These are phyloP conservation scores for Tetragnatha montana DNA, from an alignment of 2,888 invertebrate species.

Conservation along the genomic window DNA sequence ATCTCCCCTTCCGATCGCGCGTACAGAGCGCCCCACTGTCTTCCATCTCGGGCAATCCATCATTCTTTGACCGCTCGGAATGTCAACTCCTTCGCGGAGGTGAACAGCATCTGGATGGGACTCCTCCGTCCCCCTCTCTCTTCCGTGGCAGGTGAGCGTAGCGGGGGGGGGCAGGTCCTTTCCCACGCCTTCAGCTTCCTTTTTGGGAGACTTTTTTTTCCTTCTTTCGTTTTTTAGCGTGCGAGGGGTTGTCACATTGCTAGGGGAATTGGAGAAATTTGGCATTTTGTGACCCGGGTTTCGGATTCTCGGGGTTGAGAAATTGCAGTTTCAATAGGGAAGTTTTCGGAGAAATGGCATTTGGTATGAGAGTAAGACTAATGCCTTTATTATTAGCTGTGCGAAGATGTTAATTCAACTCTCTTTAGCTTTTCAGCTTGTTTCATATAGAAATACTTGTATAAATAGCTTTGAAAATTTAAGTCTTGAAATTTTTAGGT, in stretches of 20 bases:
- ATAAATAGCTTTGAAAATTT: too few species aligned
- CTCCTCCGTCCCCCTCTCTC: constrained; percentile 9
- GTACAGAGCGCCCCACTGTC: constrained; percentile 13
- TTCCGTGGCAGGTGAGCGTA: constrained; percentile 70
- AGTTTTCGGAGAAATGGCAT: too few species aligned
- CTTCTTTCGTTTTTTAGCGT: background rate
- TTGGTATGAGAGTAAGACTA: too few species aligned
- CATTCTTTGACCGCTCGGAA: constrained; percentile 63
- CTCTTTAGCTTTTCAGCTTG: too few species aligned
- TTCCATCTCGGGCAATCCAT: constrained; percentile 46
- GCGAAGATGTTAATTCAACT: too few species aligned
- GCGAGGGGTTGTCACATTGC: constrained; percentile 11
- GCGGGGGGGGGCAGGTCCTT: constrained; percentile 53
- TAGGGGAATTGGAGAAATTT: background rate
- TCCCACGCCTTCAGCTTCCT: constrained; percentile 69
- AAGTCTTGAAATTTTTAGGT: too few species aligned
- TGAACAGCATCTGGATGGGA: constrained; percentile 48
- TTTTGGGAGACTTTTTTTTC: constrained; percentile 47
- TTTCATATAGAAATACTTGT: too few species aligned
- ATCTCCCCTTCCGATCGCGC: background rate
- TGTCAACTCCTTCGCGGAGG: constrained; percentile 59
- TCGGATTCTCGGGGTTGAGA: too few species aligned
- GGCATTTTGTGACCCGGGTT: too few species aligned
- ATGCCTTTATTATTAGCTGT: too few species aligned
- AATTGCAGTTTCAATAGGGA: too few species aligned